phyloP scores from a whole-genome alignment of 1,140 invertebrate genomes.

The Hycleus phaleratus region DNA sequence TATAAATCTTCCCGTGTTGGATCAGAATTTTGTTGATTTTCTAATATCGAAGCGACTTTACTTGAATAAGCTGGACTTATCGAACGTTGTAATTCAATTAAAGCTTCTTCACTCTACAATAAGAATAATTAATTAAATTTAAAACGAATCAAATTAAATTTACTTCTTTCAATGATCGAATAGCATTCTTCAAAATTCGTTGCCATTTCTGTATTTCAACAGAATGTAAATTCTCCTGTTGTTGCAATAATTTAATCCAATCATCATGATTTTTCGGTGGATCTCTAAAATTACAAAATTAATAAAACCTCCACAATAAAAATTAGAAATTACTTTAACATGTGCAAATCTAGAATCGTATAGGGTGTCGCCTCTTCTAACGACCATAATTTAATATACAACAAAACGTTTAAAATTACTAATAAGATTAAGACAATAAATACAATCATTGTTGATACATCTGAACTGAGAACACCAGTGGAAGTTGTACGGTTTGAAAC shows the following conservation, averaged over 20 bases:
- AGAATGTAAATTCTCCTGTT: constrained; percentile 67
- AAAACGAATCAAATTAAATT: constrained; percentile 1
- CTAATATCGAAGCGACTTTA: constrained; percentile 30
- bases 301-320: background rate
- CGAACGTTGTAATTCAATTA: constrained; percentile 55
- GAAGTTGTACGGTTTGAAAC: constrained; percentile 3
- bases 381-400: constrained; percentile 72
- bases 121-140: constrained; percentile 5
- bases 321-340: constrained; percentile 44
- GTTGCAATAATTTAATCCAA: constrained; percentile 65
- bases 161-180: constrained; percentile 55
- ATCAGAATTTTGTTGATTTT: constrained; percentile 19
- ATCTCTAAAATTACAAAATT: constrained; percentile 31
- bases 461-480: constrained; percentile 26
- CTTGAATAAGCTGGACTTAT: constrained; percentile 49
- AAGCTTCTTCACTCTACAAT: constrained; percentile 56
- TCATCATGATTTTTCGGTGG: constrained; percentile 62
- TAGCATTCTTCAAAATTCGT: constrained; percentile 57
- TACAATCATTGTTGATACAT: constrained; percentile 46
- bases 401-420: constrained; percentile 64
- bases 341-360: constrained; percentile 50
- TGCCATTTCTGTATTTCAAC: constrained; percentile 71
- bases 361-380: constrained; percentile 52
- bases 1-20: constrained; percentile 19
- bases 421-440: constrained; percentile 55